A percentile compares a stretch with the other conserved stretches of the same genome.
These are phyloP conservation scores for Lytechinus variegatus DNA, from an alignment of 35 echinoderm and acorn worm genomes.

Conservation along the genomic window DNA sequence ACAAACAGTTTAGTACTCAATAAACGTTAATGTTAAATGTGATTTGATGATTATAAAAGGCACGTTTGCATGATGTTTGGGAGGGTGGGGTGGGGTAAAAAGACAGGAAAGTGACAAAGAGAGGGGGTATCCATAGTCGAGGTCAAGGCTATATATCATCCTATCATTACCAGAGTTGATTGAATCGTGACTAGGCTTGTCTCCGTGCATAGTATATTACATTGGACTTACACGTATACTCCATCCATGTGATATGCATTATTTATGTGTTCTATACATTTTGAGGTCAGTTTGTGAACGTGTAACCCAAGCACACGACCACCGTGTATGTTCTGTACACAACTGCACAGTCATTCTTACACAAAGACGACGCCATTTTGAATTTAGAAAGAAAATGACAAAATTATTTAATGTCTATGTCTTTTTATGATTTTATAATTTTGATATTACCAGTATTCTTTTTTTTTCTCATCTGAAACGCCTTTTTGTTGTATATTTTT, in stretches of 20 bases:
- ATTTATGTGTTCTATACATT: constrained; percentile 29
- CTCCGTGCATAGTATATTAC: not conserved
- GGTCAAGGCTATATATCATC: constrained; percentile 25
- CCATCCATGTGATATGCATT: not conserved
- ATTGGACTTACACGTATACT: not conserved
- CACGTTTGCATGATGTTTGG: not conserved
- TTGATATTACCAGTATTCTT: too few relatives aligned
- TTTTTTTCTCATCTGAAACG: too few relatives aligned
- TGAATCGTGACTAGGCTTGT: not conserved
- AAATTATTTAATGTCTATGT: too few relatives aligned
- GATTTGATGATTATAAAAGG: not conserved
- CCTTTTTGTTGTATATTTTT: too few relatives aligned
- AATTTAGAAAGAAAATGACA: not conserved
- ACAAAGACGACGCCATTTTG: not conserved
- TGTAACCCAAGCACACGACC: not conserved
- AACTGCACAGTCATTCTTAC: not conserved
- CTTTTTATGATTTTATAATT: too few relatives aligned
- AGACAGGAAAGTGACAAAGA: not conserved
- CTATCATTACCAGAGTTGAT: not conserved
- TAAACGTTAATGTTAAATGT: too few relatives aligned
- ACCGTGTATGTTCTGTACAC: not conserved
- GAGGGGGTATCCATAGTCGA: not conserved
- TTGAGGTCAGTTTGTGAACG: not conserved
- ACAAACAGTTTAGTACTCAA: too few relatives aligned
- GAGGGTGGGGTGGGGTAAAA: not conserved